Evolutionary conservation across 1,140 invertebrate species (phyloP).

Genomic region (Araneus ventricosus): DNA sequence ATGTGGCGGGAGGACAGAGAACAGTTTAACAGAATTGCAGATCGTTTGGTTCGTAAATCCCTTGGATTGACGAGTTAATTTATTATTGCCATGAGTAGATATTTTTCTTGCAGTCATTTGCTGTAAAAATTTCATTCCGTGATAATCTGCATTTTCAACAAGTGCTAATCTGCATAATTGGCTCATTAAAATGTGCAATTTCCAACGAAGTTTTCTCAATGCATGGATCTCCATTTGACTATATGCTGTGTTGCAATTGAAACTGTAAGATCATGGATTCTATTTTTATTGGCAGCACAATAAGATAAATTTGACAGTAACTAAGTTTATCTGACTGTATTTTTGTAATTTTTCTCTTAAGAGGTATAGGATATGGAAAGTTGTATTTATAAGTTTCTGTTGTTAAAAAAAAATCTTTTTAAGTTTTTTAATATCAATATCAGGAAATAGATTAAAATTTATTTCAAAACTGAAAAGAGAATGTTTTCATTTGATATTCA

Average conservation of each 20-base stretch:
- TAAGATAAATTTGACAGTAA: neutral
- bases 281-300: neutral
- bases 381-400: neutral
- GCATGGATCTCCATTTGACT: neutral
- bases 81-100: neutral
- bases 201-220: neutral
- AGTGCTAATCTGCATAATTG: neutral
- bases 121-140: neutral
- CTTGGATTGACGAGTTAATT: constrained; percentile 90
- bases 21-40: constrained; percentile 96
- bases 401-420: too few relatives aligned
- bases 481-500: neutral
- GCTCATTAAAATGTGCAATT: neutral
- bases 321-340: too few relatives aligned
- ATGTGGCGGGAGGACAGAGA: constrained; percentile 98
- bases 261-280: neutral
- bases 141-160: neutral
- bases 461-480: neutral
- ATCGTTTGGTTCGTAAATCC: constrained; percentile 94
- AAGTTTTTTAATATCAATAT: neutral
- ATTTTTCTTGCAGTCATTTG: neutral
- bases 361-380: neutral
- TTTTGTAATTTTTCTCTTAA: too few relatives aligned
- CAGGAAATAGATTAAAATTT: neutral
- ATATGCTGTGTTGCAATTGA: neutral